These are phyloP conservation scores for Myripristis murdjan DNA, from an alignment of 2,797 vertebrate genomes.

Conservation along the genomic window DNA sequence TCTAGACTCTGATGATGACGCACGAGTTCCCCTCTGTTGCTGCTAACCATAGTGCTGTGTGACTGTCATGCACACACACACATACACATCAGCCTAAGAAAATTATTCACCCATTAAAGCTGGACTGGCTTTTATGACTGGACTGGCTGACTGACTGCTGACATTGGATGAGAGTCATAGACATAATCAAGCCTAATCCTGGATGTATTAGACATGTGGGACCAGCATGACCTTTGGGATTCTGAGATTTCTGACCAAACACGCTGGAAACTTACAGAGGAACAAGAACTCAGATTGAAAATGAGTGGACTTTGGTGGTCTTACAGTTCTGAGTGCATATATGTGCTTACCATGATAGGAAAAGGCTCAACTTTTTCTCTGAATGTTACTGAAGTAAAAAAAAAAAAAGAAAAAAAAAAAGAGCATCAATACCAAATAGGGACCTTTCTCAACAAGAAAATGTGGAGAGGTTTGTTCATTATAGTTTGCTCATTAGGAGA, in stretches of 20 bases:
- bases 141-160: constrained; percentile 26
- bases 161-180: constrained; percentile 33
- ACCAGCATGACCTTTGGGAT: constrained; percentile 18
- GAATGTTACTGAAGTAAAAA: constrained; percentile 9
- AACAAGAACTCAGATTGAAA: constrained; percentile 39
- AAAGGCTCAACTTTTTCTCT: constrained; percentile 42
- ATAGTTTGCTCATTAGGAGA: constrained; percentile 21
- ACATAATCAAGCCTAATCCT: constrained; percentile 18
- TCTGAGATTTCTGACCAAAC: constrained; percentile 43
- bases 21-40: constrained; percentile 71
- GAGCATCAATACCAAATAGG: not conserved
- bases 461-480: constrained; percentile 27
- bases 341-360: constrained; percentile 41
- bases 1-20: constrained; percentile 69
- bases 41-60: constrained; percentile 50
- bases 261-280: constrained; percentile 45
- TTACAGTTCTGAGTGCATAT: constrained; percentile 45
- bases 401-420: too few relatives aligned
- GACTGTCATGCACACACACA: constrained; percentile 18
- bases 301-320: constrained; percentile 44
- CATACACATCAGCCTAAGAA: constrained; percentile 51
- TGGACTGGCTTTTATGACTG: constrained; percentile 35
- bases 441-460: constrained; percentile 20
- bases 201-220: constrained; percentile 16
- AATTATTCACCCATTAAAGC: constrained; percentile 50